phyloP scores from a whole-genome alignment of 1,140 invertebrate genomes.

The Calycopis cecrops region DNA sequence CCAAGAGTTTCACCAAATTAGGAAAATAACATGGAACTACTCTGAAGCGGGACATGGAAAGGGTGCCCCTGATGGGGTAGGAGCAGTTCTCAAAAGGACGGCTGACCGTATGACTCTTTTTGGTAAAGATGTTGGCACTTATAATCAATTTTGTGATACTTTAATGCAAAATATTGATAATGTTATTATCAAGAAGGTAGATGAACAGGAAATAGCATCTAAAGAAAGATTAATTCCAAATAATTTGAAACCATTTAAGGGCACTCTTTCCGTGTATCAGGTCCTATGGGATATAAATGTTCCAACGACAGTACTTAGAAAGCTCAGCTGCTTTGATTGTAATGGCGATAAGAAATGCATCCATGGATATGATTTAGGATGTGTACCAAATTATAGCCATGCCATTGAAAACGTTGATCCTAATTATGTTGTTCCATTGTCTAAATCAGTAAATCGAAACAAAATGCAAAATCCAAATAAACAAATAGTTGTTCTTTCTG shows the following conservation, averaged over 20 bases:
- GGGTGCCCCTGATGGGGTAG: constrained; percentile 1
- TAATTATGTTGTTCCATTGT: too few relatives aligned
- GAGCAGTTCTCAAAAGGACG: constrained; percentile 4
- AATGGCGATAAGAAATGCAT: not conserved
- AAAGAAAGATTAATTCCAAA: constrained; percentile 12
- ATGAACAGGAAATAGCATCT: not conserved
- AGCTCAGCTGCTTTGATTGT: constrained; percentile 7
- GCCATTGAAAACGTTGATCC: too few relatives aligned
- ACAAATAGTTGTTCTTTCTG: too few relatives aligned
- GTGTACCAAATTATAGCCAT: constrained; percentile 6
- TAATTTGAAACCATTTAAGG: constrained; percentile 6
- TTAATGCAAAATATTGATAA: constrained; percentile 6
- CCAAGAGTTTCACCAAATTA: too few relatives aligned
- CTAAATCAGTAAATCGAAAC: too few relatives aligned
- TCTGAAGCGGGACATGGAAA: too few relatives aligned
- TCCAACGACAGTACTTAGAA: not conserved
- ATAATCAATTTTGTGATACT: constrained; percentile 10
- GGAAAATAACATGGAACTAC: too few relatives aligned
- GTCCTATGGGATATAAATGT: constrained; percentile 8
- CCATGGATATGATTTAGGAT: constrained; percentile 7
- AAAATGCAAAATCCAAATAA: too few relatives aligned
- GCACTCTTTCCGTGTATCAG: constrained; percentile 10
- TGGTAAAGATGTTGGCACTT: constrained; percentile 8
- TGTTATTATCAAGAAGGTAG: not conserved
- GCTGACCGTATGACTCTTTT: constrained; percentile 6